These are phyloP conservation scores for Ophthalmolycus amberensis DNA, from an alignment of 2,113 vertebrate species.

Conservation along the genomic window DNA sequence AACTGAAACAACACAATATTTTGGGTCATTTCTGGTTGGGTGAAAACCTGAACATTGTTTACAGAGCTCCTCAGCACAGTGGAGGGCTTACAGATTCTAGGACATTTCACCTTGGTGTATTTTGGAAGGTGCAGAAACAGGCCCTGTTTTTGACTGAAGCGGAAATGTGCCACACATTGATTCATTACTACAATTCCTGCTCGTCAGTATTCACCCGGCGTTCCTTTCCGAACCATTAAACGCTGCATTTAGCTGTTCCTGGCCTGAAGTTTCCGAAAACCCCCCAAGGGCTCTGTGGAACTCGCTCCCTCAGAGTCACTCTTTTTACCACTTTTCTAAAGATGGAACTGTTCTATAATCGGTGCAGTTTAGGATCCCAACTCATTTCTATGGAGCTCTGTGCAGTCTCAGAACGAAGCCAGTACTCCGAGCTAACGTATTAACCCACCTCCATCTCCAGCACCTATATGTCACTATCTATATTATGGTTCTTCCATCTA, in stretches of 20 bases:
- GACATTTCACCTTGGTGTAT: background rate
- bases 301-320: conserved; percentile 13
- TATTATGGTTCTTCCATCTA: background rate
- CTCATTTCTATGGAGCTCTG: conserved; percentile 6
- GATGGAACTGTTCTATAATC: conserved; percentile 22
- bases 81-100: background rate
- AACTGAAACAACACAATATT: background rate
- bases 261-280: conserved; percentile 60
- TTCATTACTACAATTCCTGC: conserved; percentile 39
- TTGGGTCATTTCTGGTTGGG: background rate
- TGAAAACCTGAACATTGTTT: background rate
- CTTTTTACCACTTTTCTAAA: conserved; percentile 46
- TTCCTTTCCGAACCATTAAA: conserved; percentile 75
- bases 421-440: background rate
- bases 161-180: conserved; percentile 57
- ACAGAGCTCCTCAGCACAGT: background rate
- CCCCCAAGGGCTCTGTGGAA: conserved; percentile 30
- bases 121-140: conserved; percentile 16
- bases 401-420: background rate
- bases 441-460: background rate
- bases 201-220: conserved; percentile 63
- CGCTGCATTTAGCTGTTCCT: conserved; percentile 56
- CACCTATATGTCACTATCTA: no score
- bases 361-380: conserved; percentile 14
- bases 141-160: conserved; percentile 26